phyloP scores from a whole-genome alignment of 2,888 invertebrate genomes.

The Serripes groenlandicus region DNA sequence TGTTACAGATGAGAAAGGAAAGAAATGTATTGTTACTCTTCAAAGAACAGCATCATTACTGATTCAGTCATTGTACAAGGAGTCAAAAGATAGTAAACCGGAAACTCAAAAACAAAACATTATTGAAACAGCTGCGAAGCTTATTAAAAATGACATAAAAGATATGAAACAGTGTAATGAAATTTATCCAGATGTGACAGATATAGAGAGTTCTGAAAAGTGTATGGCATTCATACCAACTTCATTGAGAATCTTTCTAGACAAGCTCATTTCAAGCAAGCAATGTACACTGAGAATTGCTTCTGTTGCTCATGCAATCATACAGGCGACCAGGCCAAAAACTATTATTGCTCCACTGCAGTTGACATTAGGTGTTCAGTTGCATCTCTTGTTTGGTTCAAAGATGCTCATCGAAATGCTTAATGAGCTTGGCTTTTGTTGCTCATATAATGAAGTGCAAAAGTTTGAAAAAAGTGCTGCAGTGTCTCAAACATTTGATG shows the following conservation, averaged over 20 bases:
- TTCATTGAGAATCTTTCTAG: no score
- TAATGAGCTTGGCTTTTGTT: conserved; percentile 65
- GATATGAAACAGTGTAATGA: background rate
- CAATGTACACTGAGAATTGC: conserved; percentile 48
- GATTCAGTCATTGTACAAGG: conserved; percentile 51
- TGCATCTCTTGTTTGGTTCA: conserved; percentile 69
- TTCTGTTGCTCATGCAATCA: conserved; percentile 69
- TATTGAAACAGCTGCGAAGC: conserved; percentile 64
- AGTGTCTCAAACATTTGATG: background rate
- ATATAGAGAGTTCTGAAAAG: conserved; percentile 4
- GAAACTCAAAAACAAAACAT: conserved; percentile 55
- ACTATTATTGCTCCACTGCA: conserved; percentile 64
- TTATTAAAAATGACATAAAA: conserved; percentile 70
- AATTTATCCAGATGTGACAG: conserved; percentile 34
- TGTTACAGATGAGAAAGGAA: conserved; percentile 58
- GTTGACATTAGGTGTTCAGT: conserved; percentile 67
- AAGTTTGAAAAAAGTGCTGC: conserved; percentile 32
- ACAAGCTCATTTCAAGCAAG: conserved; percentile 45
- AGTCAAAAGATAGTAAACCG: conserved; percentile 32
- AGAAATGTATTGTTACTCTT: conserved; percentile 57
- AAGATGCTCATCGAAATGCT: conserved; percentile 71
- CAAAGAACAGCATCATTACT: conserved; percentile 44
- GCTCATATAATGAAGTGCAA: conserved; percentile 59
- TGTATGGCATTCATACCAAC: conserved; percentile 26
- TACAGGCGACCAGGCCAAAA: conserved; percentile 66